phyloP scores from a whole-genome alignment of 1,140 invertebrate genomes.

The Hylaeus volcanicus region DNA sequence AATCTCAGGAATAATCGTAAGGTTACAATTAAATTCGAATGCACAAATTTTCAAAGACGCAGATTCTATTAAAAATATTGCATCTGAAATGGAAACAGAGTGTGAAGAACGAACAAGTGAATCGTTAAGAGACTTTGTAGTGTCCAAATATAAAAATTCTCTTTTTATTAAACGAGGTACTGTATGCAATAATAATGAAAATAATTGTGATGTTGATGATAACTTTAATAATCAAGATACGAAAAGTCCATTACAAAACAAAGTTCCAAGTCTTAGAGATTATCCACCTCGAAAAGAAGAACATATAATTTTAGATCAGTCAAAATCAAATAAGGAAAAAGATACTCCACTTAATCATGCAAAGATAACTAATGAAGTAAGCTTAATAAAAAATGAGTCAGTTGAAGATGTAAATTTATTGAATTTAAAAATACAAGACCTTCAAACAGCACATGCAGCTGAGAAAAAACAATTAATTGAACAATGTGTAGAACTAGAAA shows the following conservation, averaged over 20 bases:
- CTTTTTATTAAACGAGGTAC: slow-evolving; percentile 31
- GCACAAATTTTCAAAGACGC: background rate
- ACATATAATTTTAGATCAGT: slow-evolving; percentile 39
- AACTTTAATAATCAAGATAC: slow-evolving; percentile 57
- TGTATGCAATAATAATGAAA: slow-evolving; percentile 61
- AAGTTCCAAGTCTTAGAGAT: slow-evolving; percentile 71
- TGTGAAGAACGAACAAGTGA: slow-evolving; percentile 66
- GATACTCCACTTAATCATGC: slow-evolving; percentile 1
- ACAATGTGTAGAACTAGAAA: slow-evolving; percentile 85
- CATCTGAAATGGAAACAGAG: slow-evolving; percentile 64
- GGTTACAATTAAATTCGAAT: slow-evolving; percentile 35
- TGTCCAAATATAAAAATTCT: slow-evolving; percentile 63
- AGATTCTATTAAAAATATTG: slow-evolving; percentile 51
- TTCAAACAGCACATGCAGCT: slow-evolving; percentile 61
- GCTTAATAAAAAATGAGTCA: slow-evolving; percentile 15
- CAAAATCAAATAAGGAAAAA: slow-evolving; percentile 49
- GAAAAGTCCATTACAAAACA: slow-evolving; percentile 66
- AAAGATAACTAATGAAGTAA: slow-evolving; percentile 35
- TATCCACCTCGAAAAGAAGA: slow-evolving; percentile 75
- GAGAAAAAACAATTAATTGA: slow-evolving; percentile 81
- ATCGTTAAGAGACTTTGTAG: slow-evolving; percentile 70
- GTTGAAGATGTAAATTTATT: background rate
- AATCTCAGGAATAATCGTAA: slow-evolving; percentile 33
- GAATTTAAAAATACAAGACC: slow-evolving; percentile 60
- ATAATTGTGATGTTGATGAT: slow-evolving; percentile 57